Percentiles rank a stretch among this genome's conserved stretches.
These are phyloP conservation scores for Isurus oxyrinchus DNA, from an alignment of 2,113 vertebrate species.

Conservation along the genomic window DNA sequence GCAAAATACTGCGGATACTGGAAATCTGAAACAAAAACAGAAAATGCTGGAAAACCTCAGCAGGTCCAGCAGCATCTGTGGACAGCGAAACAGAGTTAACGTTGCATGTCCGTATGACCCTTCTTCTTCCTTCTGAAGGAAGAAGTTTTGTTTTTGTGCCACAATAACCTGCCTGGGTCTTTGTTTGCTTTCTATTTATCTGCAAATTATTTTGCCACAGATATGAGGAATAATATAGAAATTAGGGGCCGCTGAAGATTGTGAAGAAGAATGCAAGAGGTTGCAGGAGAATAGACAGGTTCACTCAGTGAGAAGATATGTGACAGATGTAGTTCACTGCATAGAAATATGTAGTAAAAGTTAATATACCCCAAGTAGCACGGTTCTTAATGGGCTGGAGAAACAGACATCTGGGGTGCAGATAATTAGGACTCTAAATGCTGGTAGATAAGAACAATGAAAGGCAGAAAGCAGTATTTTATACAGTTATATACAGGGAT, in stretches of 20 bases:
- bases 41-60: too few relatives aligned
- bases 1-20: too few relatives aligned
- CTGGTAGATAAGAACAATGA: not conserved
- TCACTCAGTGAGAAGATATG: not conserved
- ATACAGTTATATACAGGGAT: not conserved
- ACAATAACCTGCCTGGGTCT: not conserved
- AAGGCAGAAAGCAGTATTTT: not conserved
- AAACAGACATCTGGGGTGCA: not conserved
- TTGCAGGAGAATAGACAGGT: not conserved
- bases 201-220: not conserved
- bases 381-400: not conserved
- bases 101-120: too few relatives aligned
- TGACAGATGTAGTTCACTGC: not conserved
- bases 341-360: not conserved
- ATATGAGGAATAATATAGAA: not conserved
- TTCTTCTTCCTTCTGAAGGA: too few relatives aligned
- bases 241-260: not conserved
- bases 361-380: not conserved
- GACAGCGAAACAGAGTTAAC: too few relatives aligned
- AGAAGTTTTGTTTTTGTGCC: too few relatives aligned
- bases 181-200: not conserved
- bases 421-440: not conserved
- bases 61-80: too few relatives aligned
- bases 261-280: not conserved
- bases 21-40: too few relatives aligned